These are phyloP conservation scores for Parelbella ahira DNA, from an alignment of 2,888 invertebrate species.

Conservation along the genomic window DNA sequence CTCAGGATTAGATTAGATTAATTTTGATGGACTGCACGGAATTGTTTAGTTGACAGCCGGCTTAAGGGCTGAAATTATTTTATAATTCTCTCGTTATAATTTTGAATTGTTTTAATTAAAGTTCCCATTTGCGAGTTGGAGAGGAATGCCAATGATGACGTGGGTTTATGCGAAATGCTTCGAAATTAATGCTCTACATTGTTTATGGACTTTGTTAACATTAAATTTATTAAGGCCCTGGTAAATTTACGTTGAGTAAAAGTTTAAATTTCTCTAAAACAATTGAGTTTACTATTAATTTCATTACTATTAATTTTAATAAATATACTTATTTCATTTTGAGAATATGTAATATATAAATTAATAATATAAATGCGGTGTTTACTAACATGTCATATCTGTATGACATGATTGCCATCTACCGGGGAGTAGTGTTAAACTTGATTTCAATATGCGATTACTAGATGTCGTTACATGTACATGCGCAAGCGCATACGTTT, in stretches of 20 bases:
- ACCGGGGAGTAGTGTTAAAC: slow-evolving; percentile 41
- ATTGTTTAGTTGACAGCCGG: slow-evolving; percentile 73
- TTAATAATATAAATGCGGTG: no score
- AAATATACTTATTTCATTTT: no score
- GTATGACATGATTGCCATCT: slow-evolving; percentile 44
- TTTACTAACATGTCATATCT: no score
- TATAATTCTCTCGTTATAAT: slow-evolving; percentile 65
- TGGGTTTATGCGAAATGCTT: slow-evolving; percentile 49
- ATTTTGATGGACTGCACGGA: slow-evolving; percentile 76
- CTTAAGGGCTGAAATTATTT: slow-evolving; percentile 66
- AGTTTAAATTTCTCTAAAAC: no score
- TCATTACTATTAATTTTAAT: no score
- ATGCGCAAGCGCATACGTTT: slow-evolving; percentile 47
- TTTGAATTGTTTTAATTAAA: slow-evolving; percentile 71
- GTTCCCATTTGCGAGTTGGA: slow-evolving; percentile 56
- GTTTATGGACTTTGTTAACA: slow-evolving; percentile 6
- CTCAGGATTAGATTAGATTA: slow-evolving; percentile 73
- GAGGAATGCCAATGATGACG: slow-evolving; percentile 47
- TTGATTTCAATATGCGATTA: not conserved
- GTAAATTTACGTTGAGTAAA: no score
- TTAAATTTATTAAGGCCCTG: no score
- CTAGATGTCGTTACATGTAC: slow-evolving; percentile 51
- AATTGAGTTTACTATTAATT: no score
- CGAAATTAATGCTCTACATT: slow-evolving; percentile 9
- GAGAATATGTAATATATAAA: no score